Evolutionary conservation across 1,140 invertebrate species (phyloP).

Genomic region (Drosophila albomicans): DNA sequence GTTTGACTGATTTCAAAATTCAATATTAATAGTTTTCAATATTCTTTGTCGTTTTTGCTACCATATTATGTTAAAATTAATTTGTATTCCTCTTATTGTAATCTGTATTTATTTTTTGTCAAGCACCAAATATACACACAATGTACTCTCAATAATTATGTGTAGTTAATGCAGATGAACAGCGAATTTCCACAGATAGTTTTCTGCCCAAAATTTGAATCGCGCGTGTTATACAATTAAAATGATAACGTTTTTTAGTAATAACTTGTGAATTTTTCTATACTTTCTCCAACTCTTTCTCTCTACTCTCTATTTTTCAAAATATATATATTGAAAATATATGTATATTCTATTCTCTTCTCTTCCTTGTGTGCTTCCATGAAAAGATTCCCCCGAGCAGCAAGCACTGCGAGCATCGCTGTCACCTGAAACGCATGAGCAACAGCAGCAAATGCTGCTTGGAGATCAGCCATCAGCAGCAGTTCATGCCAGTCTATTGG

Average conservation of each 20-base stretch:
- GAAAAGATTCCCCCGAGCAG: slow-evolving; percentile 67
- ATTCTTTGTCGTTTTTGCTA: background rate
- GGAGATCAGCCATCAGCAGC: slow-evolving; percentile 64
- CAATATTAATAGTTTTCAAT: background rate
- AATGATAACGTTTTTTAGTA: slow-evolving; percentile 34
- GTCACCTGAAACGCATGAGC: slow-evolving; percentile 61
- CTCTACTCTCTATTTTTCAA: slow-evolving; percentile 20
- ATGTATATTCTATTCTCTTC: slow-evolving; percentile 55
- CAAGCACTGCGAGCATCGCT: slow-evolving; percentile 53
- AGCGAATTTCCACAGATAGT: slow-evolving; percentile 8
- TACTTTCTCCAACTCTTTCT: slow-evolving; percentile 50
- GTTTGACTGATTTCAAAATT: background rate
- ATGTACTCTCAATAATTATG: slow-evolving; percentile 24
- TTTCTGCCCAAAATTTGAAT: slow-evolving; percentile 11
- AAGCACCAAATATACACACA: slow-evolving; percentile 11
- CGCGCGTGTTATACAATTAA: slow-evolving; percentile 1
- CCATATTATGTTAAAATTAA: background rate
- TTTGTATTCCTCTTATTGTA: slow-evolving; percentile 4
- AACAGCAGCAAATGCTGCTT: slow-evolving; percentile 44
- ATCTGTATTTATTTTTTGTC: slow-evolving; percentile 42
- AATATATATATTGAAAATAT: slow-evolving; percentile 45
- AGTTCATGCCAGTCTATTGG: slow-evolving; percentile 71
- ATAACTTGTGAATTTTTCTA: slow-evolving; percentile 58
- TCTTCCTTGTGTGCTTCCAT: slow-evolving; percentile 44
- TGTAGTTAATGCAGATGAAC: slow-evolving; percentile 3